Conservation (phyloP, 2,797 vertebrate genomes). For the Stomatorhinus walkeri region DNA sequence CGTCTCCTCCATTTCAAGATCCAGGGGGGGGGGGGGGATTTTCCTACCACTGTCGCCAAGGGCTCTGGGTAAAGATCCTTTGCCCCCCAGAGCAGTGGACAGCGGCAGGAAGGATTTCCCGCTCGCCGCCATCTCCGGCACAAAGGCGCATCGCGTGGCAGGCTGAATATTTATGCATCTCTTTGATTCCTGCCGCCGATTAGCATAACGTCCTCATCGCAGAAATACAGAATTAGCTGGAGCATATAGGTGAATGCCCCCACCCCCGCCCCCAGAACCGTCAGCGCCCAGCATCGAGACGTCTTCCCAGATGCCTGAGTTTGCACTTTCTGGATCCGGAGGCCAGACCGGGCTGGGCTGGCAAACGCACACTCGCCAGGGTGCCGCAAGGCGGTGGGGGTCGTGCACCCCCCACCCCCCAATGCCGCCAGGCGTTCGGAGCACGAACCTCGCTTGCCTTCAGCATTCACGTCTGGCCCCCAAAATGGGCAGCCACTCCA, state of each 20-base stretch:
- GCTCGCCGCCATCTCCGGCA: conserved; percentile 42
- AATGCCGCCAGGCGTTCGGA: neutral
- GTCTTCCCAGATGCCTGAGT: neutral
- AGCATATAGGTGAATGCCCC: conserved; percentile 28
- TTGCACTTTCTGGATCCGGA: neutral
- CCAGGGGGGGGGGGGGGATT: neutral
- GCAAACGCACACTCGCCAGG: neutral
- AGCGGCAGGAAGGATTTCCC: conserved; percentile 32
- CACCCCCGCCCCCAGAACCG: conserved; percentile 17
- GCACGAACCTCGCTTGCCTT: neutral
- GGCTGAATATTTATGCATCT: conserved; percentile 49
- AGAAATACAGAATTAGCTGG: conserved; percentile 40
- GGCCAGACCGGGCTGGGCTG: neutral
- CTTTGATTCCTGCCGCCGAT: conserved; percentile 52
- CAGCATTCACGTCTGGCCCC: neutral
- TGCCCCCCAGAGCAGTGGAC: neutral
- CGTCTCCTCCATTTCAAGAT: neutral
- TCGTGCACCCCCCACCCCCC: neutral
- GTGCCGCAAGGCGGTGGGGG: neutral
- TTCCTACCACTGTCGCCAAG: neutral
- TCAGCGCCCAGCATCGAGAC: conserved; percentile 17
- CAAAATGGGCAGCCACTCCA: neutral
- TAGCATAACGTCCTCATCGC: conserved; percentile 50
- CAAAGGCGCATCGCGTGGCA: conserved; percentile 25
- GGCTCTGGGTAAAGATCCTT: neutral